Evolutionary conservation across 2,888 invertebrate species (phyloP), one percentile per base, ranked within the genome.

Genomic region (Octodonta nipae): DNA sequence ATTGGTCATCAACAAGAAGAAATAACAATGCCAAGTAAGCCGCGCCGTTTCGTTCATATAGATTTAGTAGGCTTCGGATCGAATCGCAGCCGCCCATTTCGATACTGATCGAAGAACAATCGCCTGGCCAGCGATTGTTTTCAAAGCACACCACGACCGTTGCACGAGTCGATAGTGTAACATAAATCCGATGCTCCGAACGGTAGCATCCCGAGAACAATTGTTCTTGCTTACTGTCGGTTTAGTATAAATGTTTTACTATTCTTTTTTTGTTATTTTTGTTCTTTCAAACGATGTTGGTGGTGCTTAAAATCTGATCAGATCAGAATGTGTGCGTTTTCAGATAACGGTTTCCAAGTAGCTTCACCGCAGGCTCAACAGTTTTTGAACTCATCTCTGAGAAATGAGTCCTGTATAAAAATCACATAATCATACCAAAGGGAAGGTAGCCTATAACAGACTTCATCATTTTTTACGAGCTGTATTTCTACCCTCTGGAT

Each of bases 171-270:
- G 50, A 54, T 52, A 46, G 53, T 48, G 48, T 54, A 52, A 54
- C 55, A 58, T 59, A 59, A 60, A 60, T 60, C 54, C 51, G 52
- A 49, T 14, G 43, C 46, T 48, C n/a, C 49, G 56, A 58, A 59
- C 60, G 54, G 60, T 60, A 60, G 60, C 58, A 57, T 58, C 58
- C 46, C 47, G 54, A 56, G 55, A 58, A 60, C 60, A 59, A 60
- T 60, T 59, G 60, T 60, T 58, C 57, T 56, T 55, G 56, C 54
- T 56, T 58, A 55, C 53, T 54, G 57, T 58, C 58, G 54, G 55
- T 58, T 56, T 55, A 50, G 54, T 56, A 55, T 52, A 54, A 54
- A 55, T 54, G 54, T 54, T 55, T 50, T 49, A 44, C 46, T 43
- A 42, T 45, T 47, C 44, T 43, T 52, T 53, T 46, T 50, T 44